These are phyloP conservation scores for Crematogaster levior DNA, from an alignment of 2,888 invertebrate species.

Conservation along the genomic window DNA sequence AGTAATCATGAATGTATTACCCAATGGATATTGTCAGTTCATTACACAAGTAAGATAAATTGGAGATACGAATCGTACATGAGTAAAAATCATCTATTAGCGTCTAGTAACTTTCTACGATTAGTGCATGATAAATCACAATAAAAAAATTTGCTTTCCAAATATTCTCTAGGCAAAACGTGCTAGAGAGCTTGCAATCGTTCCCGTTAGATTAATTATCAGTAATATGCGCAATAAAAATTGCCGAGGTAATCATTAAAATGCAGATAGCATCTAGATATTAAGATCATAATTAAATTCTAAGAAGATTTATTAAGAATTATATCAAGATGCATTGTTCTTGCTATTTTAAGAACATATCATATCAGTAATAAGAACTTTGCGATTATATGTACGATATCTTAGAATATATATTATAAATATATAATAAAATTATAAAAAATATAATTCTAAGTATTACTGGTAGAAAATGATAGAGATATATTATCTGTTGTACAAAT, in stretches of 20 bases:
- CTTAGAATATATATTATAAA: neutral
- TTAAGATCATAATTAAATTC: neutral
- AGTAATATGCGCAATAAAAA: neutral
- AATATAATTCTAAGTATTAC: neutral
- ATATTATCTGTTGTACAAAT: neutral
- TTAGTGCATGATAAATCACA: neutral
- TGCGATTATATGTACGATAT: neutral
- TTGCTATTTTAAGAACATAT: constrained; percentile 21
- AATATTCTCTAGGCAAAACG: neutral
- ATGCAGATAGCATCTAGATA: neutral
- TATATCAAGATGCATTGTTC: neutral
- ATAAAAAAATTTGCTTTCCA: neutral
- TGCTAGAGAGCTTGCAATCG: neutral
- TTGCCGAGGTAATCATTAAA: constrained; percentile 9
- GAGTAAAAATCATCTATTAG: neutral
- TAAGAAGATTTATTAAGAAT: constrained; percentile 17
- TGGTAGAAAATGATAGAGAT: neutral
- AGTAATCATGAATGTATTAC: neutral
- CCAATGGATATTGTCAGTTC: neutral
- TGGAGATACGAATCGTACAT: neutral
- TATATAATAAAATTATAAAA: neutral
- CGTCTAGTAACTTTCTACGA: neutral
- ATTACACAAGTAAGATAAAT: constrained; percentile 19
- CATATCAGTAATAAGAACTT: neutral
- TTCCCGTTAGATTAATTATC: constrained; percentile 32